A percentile compares a stretch with the other conserved stretches of the same genome.
Evolutionary conservation across 2,797 vertebrate genomes (phyloP).

Genomic region (Ataeniobius toweri): DNA sequence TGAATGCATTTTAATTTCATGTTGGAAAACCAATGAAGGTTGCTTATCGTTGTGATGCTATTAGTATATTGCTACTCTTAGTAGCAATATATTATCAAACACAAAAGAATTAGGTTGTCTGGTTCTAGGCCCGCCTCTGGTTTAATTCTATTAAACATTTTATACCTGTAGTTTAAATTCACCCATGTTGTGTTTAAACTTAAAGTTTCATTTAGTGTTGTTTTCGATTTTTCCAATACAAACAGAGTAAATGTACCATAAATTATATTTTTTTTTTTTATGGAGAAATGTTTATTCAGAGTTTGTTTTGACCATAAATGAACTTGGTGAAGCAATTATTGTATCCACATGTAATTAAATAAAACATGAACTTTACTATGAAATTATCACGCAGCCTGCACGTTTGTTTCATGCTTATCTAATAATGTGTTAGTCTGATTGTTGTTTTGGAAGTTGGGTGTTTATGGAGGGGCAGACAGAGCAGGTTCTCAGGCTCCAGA

Average conservation of each 20-base stretch:
- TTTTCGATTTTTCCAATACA: not conserved
- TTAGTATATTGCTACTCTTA: no score
- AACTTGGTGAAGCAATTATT: not conserved
- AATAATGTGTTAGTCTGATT: conserved; percentile 15
- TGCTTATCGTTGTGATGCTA: no score
- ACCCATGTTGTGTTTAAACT: not conserved
- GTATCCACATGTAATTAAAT: conserved; percentile 15
- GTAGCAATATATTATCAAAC: no score
- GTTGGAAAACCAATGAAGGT: no score
- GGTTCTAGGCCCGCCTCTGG: no score
- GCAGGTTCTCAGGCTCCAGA: conserved; percentile 31
- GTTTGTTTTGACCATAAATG: conserved; percentile 18
- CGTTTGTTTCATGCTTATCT: conserved; percentile 6
- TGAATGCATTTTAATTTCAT: no score
- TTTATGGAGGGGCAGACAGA: conserved; percentile 4
- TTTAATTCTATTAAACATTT: no score
- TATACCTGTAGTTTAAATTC: not conserved
- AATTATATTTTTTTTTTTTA: not conserved
- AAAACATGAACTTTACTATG: conserved; percentile 18
- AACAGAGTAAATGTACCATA: not conserved
- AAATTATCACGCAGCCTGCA: conserved; percentile 8
- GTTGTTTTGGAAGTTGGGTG: conserved; percentile 27
- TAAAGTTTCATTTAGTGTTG: not conserved
- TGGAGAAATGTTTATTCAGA: conserved; percentile 23
- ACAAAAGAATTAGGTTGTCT: no score